These are phyloP conservation scores for Drosophila sordidula DNA, from an alignment of 2,888 invertebrate genomes.

Conservation along the genomic window DNA sequence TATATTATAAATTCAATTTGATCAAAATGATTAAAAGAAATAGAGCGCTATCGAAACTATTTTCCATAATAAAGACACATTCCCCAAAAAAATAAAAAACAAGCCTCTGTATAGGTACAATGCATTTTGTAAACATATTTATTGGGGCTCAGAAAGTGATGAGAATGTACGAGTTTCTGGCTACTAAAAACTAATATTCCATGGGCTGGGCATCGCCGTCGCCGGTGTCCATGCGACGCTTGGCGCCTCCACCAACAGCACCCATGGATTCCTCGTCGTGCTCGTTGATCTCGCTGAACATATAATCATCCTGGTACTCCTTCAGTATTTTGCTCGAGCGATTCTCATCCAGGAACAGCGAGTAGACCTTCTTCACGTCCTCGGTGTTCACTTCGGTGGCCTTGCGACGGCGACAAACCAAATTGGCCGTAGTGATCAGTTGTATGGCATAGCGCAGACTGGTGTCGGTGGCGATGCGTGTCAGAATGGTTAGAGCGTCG, in stretches of 20 bases:
- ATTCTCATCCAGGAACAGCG: conserved; percentile 96
- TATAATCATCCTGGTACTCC: conserved; percentile 98
- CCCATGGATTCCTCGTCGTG: conserved; percentile 60
- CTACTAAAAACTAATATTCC: conserved; percentile 74
- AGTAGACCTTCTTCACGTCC: conserved; percentile 97
- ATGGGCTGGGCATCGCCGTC: conserved; percentile 79
- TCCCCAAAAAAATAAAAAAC: conserved; percentile 1
- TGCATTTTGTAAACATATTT: conserved; percentile 46
- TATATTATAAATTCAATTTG: not conserved
- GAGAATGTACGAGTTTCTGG: conserved; percentile 42
- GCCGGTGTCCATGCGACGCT: conserved; percentile 69
- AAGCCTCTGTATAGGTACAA: conserved; percentile 9
- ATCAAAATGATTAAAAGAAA: not conserved
- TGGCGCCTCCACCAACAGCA: conserved; percentile 39
- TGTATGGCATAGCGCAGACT: conserved; percentile 99
- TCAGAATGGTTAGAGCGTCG: conserved; percentile 95
- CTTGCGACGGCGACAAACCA: conserved; percentile 96
- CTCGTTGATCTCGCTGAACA: conserved; percentile 90
- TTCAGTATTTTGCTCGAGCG: conserved; percentile 96
- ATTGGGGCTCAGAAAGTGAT: conserved; percentile 46
- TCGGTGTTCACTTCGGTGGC: conserved; percentile 93
- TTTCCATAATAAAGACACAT: not conserved
- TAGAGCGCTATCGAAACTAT: no score
- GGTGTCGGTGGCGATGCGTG: conserved; percentile 96
- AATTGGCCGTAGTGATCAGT: conserved; percentile 96